phyloP scores from a whole-genome alignment of 1,140 invertebrate genomes.

The Rhysida immarginata region DNA sequence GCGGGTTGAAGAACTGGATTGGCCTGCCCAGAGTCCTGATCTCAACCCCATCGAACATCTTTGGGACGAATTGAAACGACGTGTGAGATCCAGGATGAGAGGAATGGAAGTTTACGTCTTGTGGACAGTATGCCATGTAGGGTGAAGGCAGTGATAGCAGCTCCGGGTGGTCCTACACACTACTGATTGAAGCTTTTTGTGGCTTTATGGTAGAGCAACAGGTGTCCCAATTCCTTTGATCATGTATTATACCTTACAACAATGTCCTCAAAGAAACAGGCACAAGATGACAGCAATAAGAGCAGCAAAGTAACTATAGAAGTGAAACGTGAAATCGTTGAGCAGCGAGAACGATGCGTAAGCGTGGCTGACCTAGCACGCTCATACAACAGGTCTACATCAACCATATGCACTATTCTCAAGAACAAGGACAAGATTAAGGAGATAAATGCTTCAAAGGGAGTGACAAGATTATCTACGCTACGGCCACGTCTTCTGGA shows the following conservation, averaged over 20 bases:
- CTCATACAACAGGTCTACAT: slow-evolving; percentile 1
- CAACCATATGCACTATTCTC: slow-evolving; percentile 6
- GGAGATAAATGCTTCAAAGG: slow-evolving; percentile 2
- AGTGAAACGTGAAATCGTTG: slow-evolving; percentile 1
- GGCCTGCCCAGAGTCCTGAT: no score
- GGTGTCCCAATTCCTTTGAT: no score
- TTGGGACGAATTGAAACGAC: no score
- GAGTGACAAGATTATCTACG: slow-evolving; percentile 6
- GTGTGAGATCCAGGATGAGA: no score
- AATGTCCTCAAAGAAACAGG: not conserved
- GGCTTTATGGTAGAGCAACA: no score
- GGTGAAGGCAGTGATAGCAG: no score
- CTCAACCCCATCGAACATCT: no score
- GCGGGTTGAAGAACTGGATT: no score
- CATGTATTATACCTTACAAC: not conserved
- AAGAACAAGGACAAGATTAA: slow-evolving; percentile 12
- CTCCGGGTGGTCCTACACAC: no score
- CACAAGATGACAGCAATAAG: not conserved
- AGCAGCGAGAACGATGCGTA: not conserved
- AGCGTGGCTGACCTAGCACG: not conserved
- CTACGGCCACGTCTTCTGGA: slow-evolving; percentile 6
- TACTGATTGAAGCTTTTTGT: no score
- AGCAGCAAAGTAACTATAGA: not conserved
- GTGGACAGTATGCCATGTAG: no score
- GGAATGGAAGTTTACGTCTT: no score